These are phyloP conservation scores for Sebastes matsubarae DNA, from an alignment of 2,797 vertebrate genomes.

Conservation along the genomic window DNA sequence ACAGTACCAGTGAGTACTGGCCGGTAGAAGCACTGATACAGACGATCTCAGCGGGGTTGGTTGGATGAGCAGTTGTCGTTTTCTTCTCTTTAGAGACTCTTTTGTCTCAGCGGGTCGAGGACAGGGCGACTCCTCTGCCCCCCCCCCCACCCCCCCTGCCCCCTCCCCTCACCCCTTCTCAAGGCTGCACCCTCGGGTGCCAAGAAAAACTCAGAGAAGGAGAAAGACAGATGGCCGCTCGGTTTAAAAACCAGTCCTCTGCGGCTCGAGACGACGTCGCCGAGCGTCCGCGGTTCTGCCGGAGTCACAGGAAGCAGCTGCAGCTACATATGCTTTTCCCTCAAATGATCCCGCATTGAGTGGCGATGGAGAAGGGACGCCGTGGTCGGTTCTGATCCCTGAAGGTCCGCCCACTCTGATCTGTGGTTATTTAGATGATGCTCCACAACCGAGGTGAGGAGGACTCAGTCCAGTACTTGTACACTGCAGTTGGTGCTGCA, in stretches of 20 bases:
- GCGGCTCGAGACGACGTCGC: constrained; percentile 52
- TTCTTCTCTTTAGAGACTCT: constrained; percentile 68
- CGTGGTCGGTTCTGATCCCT: neutral
- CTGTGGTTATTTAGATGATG: neutral
- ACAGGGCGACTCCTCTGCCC: neutral
- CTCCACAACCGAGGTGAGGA: neutral
- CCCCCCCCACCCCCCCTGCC: neutral
- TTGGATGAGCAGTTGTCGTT: constrained; percentile 60
- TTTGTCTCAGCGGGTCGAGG: constrained; percentile 53
- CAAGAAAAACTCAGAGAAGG: constrained; percentile 74
- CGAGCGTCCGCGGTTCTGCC: constrained; percentile 51
- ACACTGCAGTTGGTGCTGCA: no score
- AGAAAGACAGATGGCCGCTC: constrained; percentile 79
- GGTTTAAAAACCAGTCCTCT: constrained; percentile 67
- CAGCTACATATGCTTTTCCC: constrained; percentile 77
- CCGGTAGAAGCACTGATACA: neutral
- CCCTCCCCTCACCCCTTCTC: no score
- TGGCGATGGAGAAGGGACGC: constrained; percentile 17
- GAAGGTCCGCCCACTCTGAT: neutral
- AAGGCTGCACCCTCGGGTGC: constrained; percentile 57
- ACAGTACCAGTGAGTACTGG: neutral
- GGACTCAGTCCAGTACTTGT: neutral
- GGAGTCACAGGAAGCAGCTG: constrained; percentile 79
- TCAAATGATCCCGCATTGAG: constrained; percentile 69
- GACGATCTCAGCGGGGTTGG: constrained; percentile 43